A percentile compares a stretch with the other conserved stretches of the same genome.
Conservation (phyloP, 2,113 vertebrate species). For the Syrmaticus mikado region DNA sequence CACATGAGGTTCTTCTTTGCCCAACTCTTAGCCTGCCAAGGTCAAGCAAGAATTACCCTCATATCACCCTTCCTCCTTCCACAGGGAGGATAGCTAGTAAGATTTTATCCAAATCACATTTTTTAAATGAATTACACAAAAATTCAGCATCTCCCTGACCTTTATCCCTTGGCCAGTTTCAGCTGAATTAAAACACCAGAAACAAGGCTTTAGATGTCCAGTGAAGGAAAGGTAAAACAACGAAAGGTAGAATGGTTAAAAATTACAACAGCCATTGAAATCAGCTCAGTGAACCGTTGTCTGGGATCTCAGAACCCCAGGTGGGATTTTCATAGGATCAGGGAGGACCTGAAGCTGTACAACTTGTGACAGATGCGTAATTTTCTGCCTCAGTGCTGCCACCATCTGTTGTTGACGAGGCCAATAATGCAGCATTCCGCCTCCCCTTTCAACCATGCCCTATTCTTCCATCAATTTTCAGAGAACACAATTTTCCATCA, state of each 20-base stretch:
- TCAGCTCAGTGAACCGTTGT: fast-evolving
- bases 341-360: not conserved
- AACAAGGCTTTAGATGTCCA: not conserved
- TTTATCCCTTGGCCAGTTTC: not conserved
- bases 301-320: not conserved
- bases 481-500: fast-evolving
- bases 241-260: not conserved
- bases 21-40: not conserved
- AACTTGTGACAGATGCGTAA: fast-evolving
- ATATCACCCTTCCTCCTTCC: fast-evolving
- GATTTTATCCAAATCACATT: not conserved
- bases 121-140: not conserved
- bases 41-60: not conserved
- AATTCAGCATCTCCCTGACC: fast-evolving
- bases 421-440: fast-evolving
- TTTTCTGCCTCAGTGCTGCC: conserved; percentile 19
- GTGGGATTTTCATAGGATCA: fast-evolving
- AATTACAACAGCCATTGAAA: not conserved
- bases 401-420: not conserved
- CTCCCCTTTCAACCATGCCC: fast-evolving
- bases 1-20: not conserved
- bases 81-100: not conserved
- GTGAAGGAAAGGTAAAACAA: fast-evolving
- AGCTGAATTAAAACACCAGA: not conserved
- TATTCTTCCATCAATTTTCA: fast-evolving